These are phyloP conservation scores for Shargacucullia verbasci DNA, from an alignment of 2,888 invertebrate genomes.

Conservation along the genomic window DNA sequence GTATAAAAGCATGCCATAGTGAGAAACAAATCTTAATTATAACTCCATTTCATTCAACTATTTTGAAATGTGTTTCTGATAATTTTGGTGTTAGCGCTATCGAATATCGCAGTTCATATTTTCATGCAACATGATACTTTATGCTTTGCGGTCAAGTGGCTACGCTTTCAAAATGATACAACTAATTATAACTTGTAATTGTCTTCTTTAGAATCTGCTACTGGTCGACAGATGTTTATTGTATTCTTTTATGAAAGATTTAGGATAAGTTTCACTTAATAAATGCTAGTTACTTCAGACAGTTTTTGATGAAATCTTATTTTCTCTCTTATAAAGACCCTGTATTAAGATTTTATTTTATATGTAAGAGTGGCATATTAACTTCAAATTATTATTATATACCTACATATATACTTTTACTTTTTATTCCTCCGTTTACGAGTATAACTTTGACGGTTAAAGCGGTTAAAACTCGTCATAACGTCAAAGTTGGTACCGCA, in stretches of 20 bases:
- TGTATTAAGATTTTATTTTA: too few relatives aligned
- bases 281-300: too few relatives aligned
- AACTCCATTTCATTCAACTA: slow-evolving; percentile 49
- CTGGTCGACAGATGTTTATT: slow-evolving; percentile 68
- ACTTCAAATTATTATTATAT: too few relatives aligned
- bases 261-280: too few relatives aligned
- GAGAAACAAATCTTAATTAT: slow-evolving; percentile 45
- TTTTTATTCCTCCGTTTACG: too few relatives aligned
- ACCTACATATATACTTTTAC: too few relatives aligned
- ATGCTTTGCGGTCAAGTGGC: slow-evolving; percentile 79
- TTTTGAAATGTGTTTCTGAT: slow-evolving; percentile 25
- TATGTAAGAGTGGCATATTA: too few relatives aligned
- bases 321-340: too few relatives aligned
- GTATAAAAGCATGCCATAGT: slow-evolving; percentile 41
- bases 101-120: slow-evolving; percentile 77
- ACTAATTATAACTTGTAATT: slow-evolving; percentile 74
- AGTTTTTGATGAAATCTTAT: too few relatives aligned
- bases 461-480: too few relatives aligned
- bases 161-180: slow-evolving; percentile 61
- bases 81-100: slow-evolving; percentile 62
- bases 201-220: slow-evolving; percentile 64
- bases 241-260: slow-evolving; percentile 4
- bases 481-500: too few relatives aligned
- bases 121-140: slow-evolving; percentile 73
- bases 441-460: too few relatives aligned